Conservation (phyloP, 2,113 vertebrate species). For the Phocoena phocoena region DNA sequence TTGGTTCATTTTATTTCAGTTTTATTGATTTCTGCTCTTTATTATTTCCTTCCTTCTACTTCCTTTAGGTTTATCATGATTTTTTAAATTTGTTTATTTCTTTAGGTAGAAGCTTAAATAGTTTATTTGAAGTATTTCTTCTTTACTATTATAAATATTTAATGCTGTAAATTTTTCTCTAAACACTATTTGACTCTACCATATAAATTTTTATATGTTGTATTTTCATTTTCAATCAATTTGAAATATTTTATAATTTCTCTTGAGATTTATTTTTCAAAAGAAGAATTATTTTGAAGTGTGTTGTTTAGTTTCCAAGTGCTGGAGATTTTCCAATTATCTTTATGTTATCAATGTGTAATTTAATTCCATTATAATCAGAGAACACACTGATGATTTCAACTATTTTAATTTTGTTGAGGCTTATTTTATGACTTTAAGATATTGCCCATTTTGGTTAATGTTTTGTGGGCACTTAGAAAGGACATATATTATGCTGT, state of each 20-base stretch:
- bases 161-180: neutral
- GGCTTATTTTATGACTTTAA: neutral
- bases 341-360: neutral
- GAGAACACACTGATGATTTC: neutral
- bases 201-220: neutral
- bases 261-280: neutral
- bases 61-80: neutral
- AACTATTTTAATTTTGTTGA: neutral
- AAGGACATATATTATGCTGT: neutral
- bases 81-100: neutral
- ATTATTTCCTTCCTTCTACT: neutral
- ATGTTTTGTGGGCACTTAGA: neutral
- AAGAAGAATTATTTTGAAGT: neutral
- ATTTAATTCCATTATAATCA: neutral
- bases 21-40: neutral
- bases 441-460: neutral
- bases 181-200: neutral
- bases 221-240: neutral
- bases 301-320: neutral
- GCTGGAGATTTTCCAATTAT: neutral
- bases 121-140: neutral
- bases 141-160: neutral
- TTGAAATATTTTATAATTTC: neutral
- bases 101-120: neutral
- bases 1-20: neutral